Conservation (phyloP, 2,888 invertebrate species). For the Pyrocoelia pectoralis region DNA sequence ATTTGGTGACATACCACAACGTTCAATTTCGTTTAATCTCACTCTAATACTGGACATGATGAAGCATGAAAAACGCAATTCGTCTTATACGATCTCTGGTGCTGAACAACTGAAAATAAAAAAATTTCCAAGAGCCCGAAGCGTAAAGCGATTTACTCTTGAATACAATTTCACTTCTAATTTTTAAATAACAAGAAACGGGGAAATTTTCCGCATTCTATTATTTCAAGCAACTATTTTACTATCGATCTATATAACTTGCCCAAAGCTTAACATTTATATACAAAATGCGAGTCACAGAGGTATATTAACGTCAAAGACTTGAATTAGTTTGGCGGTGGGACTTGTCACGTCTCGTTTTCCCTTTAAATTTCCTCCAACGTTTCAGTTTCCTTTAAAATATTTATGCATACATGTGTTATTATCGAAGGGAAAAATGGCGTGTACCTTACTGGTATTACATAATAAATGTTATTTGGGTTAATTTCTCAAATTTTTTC, state of each 20-base stretch:
- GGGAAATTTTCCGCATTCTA: too few relatives aligned
- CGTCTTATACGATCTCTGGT: too few relatives aligned
- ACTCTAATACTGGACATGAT: too few relatives aligned
- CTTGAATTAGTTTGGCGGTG: conserved; percentile 28
- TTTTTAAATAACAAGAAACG: too few relatives aligned
- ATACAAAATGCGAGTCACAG: conserved; percentile 33
- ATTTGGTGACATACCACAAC: too few relatives aligned
- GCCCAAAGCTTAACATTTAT: conserved; percentile 30
- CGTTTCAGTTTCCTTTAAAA: conserved; percentile 28
- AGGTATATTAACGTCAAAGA: conserved; percentile 32
- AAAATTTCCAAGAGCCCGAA: too few relatives aligned
- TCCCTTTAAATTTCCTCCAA: conserved; percentile 30
- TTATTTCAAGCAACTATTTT: background rate
- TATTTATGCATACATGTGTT: conserved; percentile 28
- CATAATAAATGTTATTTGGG: background rate
- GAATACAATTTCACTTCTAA: too few relatives aligned
- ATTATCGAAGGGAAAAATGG: conserved; percentile 19
- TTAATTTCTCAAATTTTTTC: background rate
- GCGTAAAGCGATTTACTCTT: too few relatives aligned
- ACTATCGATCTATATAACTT: conserved; percentile 27
- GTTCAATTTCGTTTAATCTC: too few relatives aligned
- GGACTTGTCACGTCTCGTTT: conserved; percentile 32
- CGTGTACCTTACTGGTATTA: background rate
- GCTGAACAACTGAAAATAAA: too few relatives aligned
- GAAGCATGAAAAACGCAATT: too few relatives aligned